Evolutionary conservation across 2,888 invertebrate genomes (phyloP).

Genomic region (Drepanosiphum platanoidis): DNA sequence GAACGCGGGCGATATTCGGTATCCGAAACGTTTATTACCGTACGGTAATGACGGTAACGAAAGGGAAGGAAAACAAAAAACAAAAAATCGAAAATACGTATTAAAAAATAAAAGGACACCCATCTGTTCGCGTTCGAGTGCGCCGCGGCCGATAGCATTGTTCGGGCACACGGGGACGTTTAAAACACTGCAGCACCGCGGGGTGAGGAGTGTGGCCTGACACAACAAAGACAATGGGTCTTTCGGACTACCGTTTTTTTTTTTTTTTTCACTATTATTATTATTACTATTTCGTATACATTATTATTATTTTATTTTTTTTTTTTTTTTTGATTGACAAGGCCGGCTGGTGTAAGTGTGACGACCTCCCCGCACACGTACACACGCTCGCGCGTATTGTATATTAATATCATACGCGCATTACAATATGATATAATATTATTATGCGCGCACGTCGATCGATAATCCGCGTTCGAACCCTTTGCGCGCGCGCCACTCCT

Average conservation of each 20-base stretch:
- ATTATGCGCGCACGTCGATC: constrained; percentile 56
- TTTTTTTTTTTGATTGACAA: constrained; percentile 54
- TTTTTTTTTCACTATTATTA: constrained; percentile 18
- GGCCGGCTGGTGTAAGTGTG: constrained; percentile 62
- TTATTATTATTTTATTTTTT: constrained; percentile 41
- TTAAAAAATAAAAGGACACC: constrained; percentile 1
- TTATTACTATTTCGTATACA: constrained; percentile 15
- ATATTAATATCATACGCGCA: constrained; percentile 10
- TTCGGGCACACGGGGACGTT: constrained; percentile 40
- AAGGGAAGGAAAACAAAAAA: constrained; percentile 1
- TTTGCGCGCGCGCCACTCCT: background rate
- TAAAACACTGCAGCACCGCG: constrained; percentile 50
- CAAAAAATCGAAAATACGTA: background rate
- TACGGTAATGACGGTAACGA: constrained; percentile 3
- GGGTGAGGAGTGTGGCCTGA: constrained; percentile 52
- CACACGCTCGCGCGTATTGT: background rate
- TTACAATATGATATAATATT: constrained; percentile 51
- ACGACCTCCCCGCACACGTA: constrained; percentile 48
- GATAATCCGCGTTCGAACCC: constrained; percentile 55
- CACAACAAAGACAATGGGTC: constrained; percentile 60
- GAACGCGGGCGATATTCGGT: background rate
- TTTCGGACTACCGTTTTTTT: constrained; percentile 56
- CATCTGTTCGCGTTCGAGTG: constrained; percentile 55
- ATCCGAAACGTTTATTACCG: background rate
- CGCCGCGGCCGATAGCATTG: constrained; percentile 13